Base-by-base conservation (phyloP, 2,888 invertebrate species). In the Dinocampus coccinellae region DNA sequence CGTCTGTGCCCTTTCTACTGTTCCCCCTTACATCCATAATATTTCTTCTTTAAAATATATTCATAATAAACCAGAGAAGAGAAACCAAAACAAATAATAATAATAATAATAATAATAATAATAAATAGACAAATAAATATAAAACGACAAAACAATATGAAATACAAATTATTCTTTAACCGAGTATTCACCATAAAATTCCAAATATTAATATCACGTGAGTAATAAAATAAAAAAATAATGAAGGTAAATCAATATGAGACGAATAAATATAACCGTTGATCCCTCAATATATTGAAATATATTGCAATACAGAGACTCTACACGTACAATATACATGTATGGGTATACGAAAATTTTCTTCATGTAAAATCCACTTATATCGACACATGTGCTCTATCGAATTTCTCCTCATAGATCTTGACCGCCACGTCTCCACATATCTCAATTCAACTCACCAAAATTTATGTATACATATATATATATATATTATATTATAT, bases 11-110 rank as follows among this genome's bases (percentile, higher is more conserved):
- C 13, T 36, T 36, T 10, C n/a, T n/a, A n/a, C n/a, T 29, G 47
- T 33, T 70, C 39, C 60, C 47, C 34, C 33, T 11, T 22, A 3
- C 9, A 36, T 36, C 1, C 39, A 39, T n/a, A 13, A n/a, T 4
- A 13, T 47, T 42, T 63, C 29, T 61, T 55, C 52, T 24, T 22
- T 52, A n/a, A n/a, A n/a, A n/a, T n/a, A n/a, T n/a, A n/a, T n/a
- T n/a, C n/a, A n/a, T n/a, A n/a, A n/a, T n/a, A n/a, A n/a, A n/a
- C n/a, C n/a, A n/a, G n/a, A n/a, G n/a, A n/a, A n/a, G n/a, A n/a
- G n/a, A n/a, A n/a, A n/a, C n/a, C n/a, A n/a, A n/a, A n/a, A n/a
- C n/a, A n/a, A n/a, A n/a, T n/a, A n/a, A n/a, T n/a, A n/a, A n/a
- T n/a, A n/a, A n/a, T n/a, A n/a, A n/a, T n/a, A n/a, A n/a, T n/a